These are phyloP conservation scores for Cyprinodon variegatus DNA, from an alignment of 2,113 vertebrate species.

Conservation along the genomic window DNA sequence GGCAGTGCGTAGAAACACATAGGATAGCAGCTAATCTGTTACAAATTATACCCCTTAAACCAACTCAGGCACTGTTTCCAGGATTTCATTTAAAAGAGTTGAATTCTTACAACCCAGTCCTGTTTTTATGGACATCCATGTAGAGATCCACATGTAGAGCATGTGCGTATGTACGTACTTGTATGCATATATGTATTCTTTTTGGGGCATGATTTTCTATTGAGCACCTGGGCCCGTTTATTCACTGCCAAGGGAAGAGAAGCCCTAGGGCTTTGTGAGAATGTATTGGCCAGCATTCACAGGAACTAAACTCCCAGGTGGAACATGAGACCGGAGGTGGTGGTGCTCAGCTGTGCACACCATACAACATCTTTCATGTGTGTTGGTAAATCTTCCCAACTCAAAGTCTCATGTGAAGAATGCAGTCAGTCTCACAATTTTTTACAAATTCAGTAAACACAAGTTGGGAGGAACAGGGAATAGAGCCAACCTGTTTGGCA, in stretches of 20 bases:
- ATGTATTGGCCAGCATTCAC: slow-evolving; percentile 33
- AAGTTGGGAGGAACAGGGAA: slow-evolving; percentile 25
- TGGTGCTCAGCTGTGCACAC: slow-evolving; percentile 49
- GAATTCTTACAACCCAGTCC: background rate
- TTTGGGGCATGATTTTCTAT: slow-evolving; percentile 10
- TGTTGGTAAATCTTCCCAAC: slow-evolving; percentile 27
- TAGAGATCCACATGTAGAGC: background rate
- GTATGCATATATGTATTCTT: background rate
- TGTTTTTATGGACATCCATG: background rate
- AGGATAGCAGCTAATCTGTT: background rate
- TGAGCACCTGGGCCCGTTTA: slow-evolving; percentile 19
- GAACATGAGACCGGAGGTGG: slow-evolving; percentile 5
- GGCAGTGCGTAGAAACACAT: background rate
- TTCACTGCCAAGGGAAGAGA: slow-evolving; percentile 25
- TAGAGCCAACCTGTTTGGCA: slow-evolving; percentile 48
- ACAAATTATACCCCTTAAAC: no score
- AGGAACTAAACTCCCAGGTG: slow-evolving; percentile 42
- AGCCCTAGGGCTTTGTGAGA: slow-evolving; percentile 41
- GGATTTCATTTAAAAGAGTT: background rate
- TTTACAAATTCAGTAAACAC: slow-evolving; percentile 30
- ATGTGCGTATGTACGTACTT: no score
- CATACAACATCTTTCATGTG: slow-evolving; percentile 31
- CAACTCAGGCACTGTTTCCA: background rate
- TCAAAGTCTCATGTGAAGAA: slow-evolving; percentile 38
- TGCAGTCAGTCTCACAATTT: slow-evolving; percentile 45